Conservation (phyloP, 2,797 vertebrate genomes). For the Lepus oiostolus region DNA sequence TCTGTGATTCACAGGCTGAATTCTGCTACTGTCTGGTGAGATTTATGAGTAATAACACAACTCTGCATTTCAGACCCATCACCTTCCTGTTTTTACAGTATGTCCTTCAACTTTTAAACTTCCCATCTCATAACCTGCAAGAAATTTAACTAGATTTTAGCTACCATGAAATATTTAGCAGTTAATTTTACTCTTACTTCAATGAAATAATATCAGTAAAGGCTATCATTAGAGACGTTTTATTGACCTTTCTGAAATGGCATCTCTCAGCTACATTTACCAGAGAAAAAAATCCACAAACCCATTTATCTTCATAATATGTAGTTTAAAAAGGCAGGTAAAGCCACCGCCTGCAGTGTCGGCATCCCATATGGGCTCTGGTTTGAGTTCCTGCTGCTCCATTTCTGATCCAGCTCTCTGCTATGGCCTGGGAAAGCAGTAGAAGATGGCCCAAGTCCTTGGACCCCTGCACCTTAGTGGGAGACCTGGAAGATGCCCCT, state of each 20-base stretch:
- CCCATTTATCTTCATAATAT: neutral
- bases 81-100: constrained; percentile 9
- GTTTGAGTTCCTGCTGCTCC: too few relatives aligned
- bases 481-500: too few relatives aligned
- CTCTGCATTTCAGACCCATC: constrained; percentile 50
- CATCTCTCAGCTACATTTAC: constrained; percentile 32
- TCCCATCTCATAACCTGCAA: constrained; percentile 40
- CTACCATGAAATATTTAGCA: constrained; percentile 64
- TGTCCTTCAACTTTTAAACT: constrained; percentile 72
- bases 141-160: constrained; percentile 55
- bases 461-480: too few relatives aligned
- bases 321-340: neutral
- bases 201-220: constrained; percentile 65
- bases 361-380: too few relatives aligned
- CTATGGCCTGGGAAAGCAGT: too few relatives aligned
- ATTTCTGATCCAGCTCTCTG: too few relatives aligned
- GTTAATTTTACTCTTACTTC: constrained; percentile 69
- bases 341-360: too few relatives aligned
- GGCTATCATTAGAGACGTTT: neutral
- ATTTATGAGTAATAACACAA: constrained; percentile 71
- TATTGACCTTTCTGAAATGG: constrained; percentile 22
- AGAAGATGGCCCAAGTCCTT: too few relatives aligned
- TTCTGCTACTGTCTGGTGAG: constrained; percentile 62
- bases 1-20: constrained; percentile 58
- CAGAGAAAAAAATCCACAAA: neutral